Percentiles rank a stretch among this genome's conserved stretches.
Evolutionary conservation across 2,888 invertebrate species (phyloP).

Genomic region (Heteromyza rotundicornis): DNA sequence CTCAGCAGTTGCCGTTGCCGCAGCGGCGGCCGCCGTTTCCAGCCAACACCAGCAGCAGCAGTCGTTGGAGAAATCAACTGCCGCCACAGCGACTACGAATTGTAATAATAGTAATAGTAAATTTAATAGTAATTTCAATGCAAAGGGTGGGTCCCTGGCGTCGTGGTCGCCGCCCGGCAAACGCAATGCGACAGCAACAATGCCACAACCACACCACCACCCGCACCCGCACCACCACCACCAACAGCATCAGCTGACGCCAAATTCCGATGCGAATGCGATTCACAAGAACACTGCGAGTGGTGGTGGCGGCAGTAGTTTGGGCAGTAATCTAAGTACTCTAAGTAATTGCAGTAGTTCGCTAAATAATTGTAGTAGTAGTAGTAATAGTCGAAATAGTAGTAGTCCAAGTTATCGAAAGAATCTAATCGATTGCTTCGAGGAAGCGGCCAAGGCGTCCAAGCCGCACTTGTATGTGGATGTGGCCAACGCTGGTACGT

Average conservation of each 20-base stretch:
- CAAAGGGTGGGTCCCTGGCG: slow-evolving; percentile 2
- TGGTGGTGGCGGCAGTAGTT: neutral
- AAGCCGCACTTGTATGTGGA: slow-evolving; percentile 23
- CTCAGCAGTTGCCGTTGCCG: slow-evolving; percentile 12
- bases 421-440: slow-evolving; percentile 57
- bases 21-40: slow-evolving; percentile 13
- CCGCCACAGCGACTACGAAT: slow-evolving; percentile 29
- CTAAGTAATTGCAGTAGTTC: slow-evolving; percentile 37
- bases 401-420: slow-evolving; percentile 53
- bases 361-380: slow-evolving; percentile 33
- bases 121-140: slow-evolving; percentile 13
- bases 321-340: slow-evolving; percentile 24
- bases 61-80: slow-evolving; percentile 27
- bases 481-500: slow-evolving; percentile 24
- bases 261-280: no score
- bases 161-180: slow-evolving; percentile 8
- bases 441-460: slow-evolving; percentile 38
- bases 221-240: slow-evolving; percentile 27
- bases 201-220: slow-evolving; percentile 28
- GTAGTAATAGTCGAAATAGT: slow-evolving; percentile 33
- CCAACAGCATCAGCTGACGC: slow-evolving; percentile 25
- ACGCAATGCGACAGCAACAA: slow-evolving; percentile 27
- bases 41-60: slow-evolving; percentile 25
- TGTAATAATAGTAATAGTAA: slow-evolving; percentile 30
- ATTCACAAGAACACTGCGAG: slow-evolving; percentile 11